phyloP scores from a whole-genome alignment of 2,797 vertebrate genomes.

The Prionace glauca region DNA sequence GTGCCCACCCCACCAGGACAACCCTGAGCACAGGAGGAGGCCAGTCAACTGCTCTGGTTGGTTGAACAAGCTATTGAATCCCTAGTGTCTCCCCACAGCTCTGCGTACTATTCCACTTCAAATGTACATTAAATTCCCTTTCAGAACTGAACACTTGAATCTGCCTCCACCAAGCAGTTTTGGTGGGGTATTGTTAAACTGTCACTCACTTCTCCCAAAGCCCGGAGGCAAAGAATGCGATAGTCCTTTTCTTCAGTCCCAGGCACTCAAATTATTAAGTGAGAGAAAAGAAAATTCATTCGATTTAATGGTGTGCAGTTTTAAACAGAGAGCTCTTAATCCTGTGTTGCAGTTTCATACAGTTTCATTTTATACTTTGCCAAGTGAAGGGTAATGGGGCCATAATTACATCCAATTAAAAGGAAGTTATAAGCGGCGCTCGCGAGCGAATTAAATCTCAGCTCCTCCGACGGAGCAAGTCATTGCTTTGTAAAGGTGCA shows the following conservation, averaged over 20 bases:
- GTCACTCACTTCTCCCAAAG: neutral
- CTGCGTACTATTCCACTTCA: neutral
- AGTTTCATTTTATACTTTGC: neutral
- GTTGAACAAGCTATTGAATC: neutral
- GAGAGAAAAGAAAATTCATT: neutral
- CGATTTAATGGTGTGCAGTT: neutral
- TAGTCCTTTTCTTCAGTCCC: neutral
- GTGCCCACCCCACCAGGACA: too few relatives aligned
- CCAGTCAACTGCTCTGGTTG: neutral
- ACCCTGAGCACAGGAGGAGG: too few relatives aligned
- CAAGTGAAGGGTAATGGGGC: neutral
- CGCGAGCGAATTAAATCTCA: neutral
- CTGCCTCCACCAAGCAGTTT: neutral
- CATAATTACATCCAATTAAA: neutral
- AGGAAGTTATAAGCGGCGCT: neutral
- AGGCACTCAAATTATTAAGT: neutral
- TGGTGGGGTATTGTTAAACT: neutral
- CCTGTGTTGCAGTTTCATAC: neutral
- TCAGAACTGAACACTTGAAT: neutral
- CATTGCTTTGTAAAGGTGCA: conserved; percentile 36
- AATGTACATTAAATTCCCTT: neutral
- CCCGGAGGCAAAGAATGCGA: neutral
- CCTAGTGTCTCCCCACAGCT: neutral
- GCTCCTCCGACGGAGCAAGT: neutral
- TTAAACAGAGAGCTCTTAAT: neutral